Base-by-base conservation (phyloP, 53 echinoderm and acorn worm species). In the Holothuria scabra region DNA sequence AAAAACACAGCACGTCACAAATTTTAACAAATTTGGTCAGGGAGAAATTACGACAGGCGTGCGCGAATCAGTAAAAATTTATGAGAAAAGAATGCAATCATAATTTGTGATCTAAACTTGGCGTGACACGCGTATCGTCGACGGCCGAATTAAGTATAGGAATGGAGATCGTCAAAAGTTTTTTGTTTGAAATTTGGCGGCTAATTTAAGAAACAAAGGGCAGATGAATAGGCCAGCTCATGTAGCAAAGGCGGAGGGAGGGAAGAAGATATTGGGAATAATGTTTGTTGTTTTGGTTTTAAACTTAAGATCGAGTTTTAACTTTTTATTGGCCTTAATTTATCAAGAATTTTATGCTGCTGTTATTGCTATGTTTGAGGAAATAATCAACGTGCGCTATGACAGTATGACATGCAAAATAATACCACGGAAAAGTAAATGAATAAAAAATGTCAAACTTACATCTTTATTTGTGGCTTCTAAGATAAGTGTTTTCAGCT, bases 391-490 rank as follows among this genome's bases (percentile, higher is more conserved):
- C n/a, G n/a, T n/a, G n/a, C n/a, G n/a, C n/a, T n/a, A n/a, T n/a
- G n/a, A n/a, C n/a, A n/a, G n/a, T n/a, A n/a, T n/a, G n/a, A n/a
- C n/a, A n/a, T n/a, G 44, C 10, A 44, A 44, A 44, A 65, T 32
- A 1, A 65, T 21, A 3, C 32, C 13, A 12, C 5, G 65, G 12
- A 65, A 32, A 29, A 25, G 16, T n/a, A 34, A 72, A 8, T 6
- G 59, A 76, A 60, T 16, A 1, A 18, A 9, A 60, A 79, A 18
- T 69, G 82, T 37, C 76, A 59, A n/a, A 94, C 97, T 97, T 86
- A 97, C 97, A 90, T 97, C 97, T 92, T 97, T 97, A 63, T 97
- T 97, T 11, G 93, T 97, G 9, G 97, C 97, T 52, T 52, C 52
- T 41, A 95, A 71, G 26, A 95, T 95, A 33, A 97, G 85, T 4